Conservation (phyloP, 2,888 invertebrate genomes). For the Lasioglossum marginatum region DNA sequence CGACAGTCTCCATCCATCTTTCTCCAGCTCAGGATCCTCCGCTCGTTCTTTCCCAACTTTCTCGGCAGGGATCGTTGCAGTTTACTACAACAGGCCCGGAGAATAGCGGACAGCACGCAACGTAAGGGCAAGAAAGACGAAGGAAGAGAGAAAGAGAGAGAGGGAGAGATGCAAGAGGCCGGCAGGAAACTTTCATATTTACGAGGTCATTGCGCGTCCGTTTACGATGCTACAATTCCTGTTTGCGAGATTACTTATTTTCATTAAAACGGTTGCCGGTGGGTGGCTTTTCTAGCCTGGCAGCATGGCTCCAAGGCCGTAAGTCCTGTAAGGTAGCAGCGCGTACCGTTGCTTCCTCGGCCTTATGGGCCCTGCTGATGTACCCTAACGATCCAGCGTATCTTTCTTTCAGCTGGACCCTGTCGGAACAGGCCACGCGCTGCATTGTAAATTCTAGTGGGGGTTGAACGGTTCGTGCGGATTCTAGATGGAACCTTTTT, state of each 20-base stretch:
- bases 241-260: conserved; percentile 82
- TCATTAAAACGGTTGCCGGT: conserved; percentile 79
- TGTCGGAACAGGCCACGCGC: conserved; percentile 1
- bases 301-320: conserved; percentile 64
- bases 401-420: not conserved
- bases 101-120: conserved; percentile 16
- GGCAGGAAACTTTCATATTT: conserved; percentile 79
- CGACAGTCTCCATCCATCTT: conserved; percentile 3
- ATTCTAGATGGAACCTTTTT: not conserved
- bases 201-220: conserved; percentile 76
- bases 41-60: conserved; percentile 16
- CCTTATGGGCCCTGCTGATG: conserved; percentile 32
- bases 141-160: conserved; percentile 9
- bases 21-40: conserved; percentile 13
- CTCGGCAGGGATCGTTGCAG: conserved; percentile 10
- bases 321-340: conserved; percentile 61
- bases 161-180: conserved; percentile 19
- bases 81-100: conserved; percentile 39
- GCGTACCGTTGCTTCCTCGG: conserved; percentile 22
- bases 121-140: conserved; percentile 12
- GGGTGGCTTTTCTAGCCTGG: conserved; percentile 63
- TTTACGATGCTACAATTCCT: conserved; percentile 81
- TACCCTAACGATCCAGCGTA: conserved; percentile 35
- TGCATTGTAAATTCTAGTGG: conserved; percentile 1
- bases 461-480: conserved; percentile 4